Percentiles rank a stretch among this genome's conserved stretches.
Evolutionary conservation across 2,797 vertebrate species (phyloP).

Genomic region (Myripristis murdjan): DNA sequence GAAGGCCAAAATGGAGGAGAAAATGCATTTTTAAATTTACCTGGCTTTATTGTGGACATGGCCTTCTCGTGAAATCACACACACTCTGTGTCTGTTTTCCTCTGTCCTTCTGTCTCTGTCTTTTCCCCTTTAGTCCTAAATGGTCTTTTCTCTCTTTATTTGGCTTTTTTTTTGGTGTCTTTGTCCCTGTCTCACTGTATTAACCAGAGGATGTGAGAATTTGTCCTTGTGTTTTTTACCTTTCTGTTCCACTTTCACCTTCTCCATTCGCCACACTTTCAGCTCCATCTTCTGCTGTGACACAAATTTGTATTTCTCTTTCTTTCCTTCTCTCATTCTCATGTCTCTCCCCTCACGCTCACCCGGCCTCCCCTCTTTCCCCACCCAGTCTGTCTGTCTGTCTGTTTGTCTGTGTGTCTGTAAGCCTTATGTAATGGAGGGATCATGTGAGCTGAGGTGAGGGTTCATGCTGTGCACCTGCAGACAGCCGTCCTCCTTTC

Average conservation of each 20-base stretch:
- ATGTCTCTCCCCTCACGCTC: slow-evolving; percentile 1
- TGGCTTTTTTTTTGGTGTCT: not conserved
- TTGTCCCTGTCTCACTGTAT: not conserved
- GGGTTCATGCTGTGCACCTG: slow-evolving; percentile 64
- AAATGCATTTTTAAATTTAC: too few species aligned
- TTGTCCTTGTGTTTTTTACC: too few species aligned
- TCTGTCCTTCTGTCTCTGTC: too few species aligned
- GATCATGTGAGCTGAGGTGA: slow-evolving; percentile 72
- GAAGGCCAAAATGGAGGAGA: too few species aligned
- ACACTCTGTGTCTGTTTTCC: not conserved
- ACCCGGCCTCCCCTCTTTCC: slow-evolving; percentile 11
- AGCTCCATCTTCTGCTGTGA: too few species aligned
- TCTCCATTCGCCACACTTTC: too few species aligned
- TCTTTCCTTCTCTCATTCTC: not conserved
- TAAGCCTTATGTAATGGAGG: slow-evolving; percentile 54
- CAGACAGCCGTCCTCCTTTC: slow-evolving; percentile 35
- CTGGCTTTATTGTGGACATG: too few species aligned
- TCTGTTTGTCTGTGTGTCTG: slow-evolving; percentile 22
- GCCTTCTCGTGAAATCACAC: not conserved
- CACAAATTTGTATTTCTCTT: too few species aligned
- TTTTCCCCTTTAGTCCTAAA: not conserved
- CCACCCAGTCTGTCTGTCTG: not conserved
- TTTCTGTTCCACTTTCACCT: too few species aligned
- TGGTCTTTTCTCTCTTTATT: slow-evolving; percentile 15
- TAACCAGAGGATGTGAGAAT: not conserved